Evolutionary conservation across 2,113 vertebrate species (phyloP), one percentile per base, ranked within the genome.

Genomic region (Oryzias melastigma): DNA sequence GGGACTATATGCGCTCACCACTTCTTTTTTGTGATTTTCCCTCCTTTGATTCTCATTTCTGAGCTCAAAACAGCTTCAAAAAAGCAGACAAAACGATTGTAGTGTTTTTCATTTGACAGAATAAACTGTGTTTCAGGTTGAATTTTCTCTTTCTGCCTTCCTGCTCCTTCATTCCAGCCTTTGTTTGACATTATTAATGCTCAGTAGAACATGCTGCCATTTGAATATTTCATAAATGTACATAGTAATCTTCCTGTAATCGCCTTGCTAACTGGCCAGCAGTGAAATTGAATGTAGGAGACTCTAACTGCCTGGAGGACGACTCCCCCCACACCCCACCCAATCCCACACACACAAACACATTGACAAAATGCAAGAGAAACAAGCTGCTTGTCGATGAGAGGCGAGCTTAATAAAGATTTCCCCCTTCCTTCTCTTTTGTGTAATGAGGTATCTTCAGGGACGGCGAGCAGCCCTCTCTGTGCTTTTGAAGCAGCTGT

Each of bases 221-320:
- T 95, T 95, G 93, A 96, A 96, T 96, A 95, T 97, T 95, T 96
- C 92, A 95, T 96, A 95, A 93, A 94, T 89, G 92, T 92, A 93
- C 92, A 93, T 92, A 90, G 93, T 96, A 95, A 96, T 97, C 95
- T 94, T 91, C 92, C 93, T 95, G 93, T 96, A 96, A 95, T 95
- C 92, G 88, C 92, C 93, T 93, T 90, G 92, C 95, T 95, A 96
- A 95, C 94, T 93, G 94, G 91, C 92, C 92, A 92, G 93, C 89
- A 87, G 90, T 93, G 91, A 88, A 53, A 64, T 50, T 62, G 56
- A 88, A 53, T 90, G 49, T n/a, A 19, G 10, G 71, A 57, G 52
- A 62, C 57, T 48, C 59, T 41, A 69, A 52, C 62, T 4, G 52
- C 43, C 68, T 77, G 20, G 7, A 62, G 64, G 51, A 48, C 70